Evolutionary conservation across 2,797 vertebrate genomes (phyloP).

Genomic region (Nannoperca obscura): DNA sequence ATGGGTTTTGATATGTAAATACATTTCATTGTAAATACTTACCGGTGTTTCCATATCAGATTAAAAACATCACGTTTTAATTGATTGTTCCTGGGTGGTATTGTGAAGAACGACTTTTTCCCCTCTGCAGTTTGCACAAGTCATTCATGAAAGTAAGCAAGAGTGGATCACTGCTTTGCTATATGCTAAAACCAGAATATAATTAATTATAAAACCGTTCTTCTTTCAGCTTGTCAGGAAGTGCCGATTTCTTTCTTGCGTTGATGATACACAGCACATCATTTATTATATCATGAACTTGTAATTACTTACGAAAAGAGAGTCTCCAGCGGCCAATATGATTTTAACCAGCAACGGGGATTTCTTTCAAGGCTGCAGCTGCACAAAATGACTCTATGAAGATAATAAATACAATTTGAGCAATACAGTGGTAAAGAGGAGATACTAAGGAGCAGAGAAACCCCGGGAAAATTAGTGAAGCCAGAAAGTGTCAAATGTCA

Average conservation of each 20-base stretch:
- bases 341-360: neutral
- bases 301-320: slow-evolving; percentile 5
- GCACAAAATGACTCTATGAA: slow-evolving; percentile 13
- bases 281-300: neutral
- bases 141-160: neutral
- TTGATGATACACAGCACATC: neutral
- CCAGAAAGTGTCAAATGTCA: slow-evolving; percentile 29
- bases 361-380: slow-evolving; percentile 27
- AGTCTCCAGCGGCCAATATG: slow-evolving; percentile 1
- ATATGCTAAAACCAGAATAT: neutral
- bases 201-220: neutral
- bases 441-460: slow-evolving; percentile 3
- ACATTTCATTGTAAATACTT: slow-evolving; percentile 3
- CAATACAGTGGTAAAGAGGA: slow-evolving; percentile 11
- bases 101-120: neutral
- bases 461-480: slow-evolving; percentile 35
- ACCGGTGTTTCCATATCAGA: neutral
- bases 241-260: neutral
- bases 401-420: slow-evolving; percentile 24
- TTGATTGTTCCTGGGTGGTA: neutral
- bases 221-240: slow-evolving; percentile 12
- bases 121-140: neutral
- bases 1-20: neutral
- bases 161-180: neutral
- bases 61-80: neutral